Evolutionary conservation across 2,113 vertebrate genomes (phyloP).

Genomic region (Gallinago jamesoni): DNA sequence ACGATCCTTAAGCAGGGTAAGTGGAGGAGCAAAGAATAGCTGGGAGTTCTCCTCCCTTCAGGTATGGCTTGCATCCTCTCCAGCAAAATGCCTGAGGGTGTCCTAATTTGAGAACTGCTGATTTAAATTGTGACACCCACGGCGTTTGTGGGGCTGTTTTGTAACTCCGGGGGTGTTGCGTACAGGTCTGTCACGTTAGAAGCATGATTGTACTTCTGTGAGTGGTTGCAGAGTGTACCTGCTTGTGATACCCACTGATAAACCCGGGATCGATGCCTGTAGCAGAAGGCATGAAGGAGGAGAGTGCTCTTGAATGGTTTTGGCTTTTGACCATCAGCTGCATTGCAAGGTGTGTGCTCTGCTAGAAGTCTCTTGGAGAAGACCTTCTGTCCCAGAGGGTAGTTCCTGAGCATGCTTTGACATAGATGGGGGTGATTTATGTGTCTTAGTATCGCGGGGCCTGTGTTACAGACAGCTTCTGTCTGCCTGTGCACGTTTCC

Average conservation of each 20-base stretch:
- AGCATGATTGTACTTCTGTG: fast-evolving
- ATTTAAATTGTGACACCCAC: fast-evolving
- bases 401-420: background rate
- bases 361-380: background rate
- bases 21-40: background rate
- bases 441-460: background rate
- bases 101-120: background rate
- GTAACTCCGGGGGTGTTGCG: fast-evolving
- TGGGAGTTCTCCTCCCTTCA: background rate
- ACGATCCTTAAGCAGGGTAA: background rate
- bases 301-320: background rate
- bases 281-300: background rate
- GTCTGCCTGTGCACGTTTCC: background rate
- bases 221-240: background rate
- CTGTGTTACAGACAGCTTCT: background rate
- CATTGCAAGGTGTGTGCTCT: background rate
- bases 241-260: background rate
- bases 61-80: background rate
- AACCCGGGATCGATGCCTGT: fast-evolving
- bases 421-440: background rate
- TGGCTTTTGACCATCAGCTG: background rate
- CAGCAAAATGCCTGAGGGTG: background rate
- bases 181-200: fast-evolving
- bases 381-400: background rate
- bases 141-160: fast-evolving